Evolutionary conservation across 2,888 invertebrate species (phyloP).

Genomic region (Chalcis sispes): DNA sequence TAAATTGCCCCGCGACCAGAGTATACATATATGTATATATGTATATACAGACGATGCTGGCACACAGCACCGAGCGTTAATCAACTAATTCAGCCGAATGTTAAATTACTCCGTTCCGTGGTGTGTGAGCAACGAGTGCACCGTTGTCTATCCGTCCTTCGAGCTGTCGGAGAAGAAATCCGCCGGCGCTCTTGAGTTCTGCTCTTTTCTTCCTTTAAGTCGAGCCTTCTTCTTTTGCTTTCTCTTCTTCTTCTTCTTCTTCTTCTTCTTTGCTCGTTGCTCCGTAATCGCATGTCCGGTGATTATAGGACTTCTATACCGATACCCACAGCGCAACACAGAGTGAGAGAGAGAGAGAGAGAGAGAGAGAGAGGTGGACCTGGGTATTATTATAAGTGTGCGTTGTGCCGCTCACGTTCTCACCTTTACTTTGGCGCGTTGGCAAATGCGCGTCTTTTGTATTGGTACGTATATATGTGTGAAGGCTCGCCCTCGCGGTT

Average conservation of each 20-base stretch:
- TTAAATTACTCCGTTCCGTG: slow-evolving; percentile 64
- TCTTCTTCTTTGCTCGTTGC: slow-evolving; percentile 39
- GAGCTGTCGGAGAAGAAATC: background rate
- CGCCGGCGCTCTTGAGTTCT: background rate
- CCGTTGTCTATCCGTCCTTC: slow-evolving; percentile 31
- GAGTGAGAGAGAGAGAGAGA: slow-evolving; percentile 49
- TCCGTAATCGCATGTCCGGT: slow-evolving; percentile 66
- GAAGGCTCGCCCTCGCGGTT: background rate
- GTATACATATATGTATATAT: no score
- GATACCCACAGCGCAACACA: slow-evolving; percentile 57
- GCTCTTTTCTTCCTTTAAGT: background rate
- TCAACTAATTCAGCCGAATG: slow-evolving; percentile 67
- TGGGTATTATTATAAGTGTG: slow-evolving; percentile 65
- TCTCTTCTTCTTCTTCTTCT: slow-evolving; percentile 19
- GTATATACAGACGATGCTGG: background rate
- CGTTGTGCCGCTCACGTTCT: slow-evolving; percentile 52
- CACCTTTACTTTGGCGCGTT: slow-evolving; percentile 39
- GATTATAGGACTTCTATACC: slow-evolving; percentile 66
- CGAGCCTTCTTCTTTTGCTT: slow-evolving; percentile 17
- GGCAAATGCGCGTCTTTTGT: background rate
- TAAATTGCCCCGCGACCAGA: background rate
- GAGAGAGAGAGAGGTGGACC: slow-evolving; percentile 62
- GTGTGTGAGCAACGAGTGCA: no score
- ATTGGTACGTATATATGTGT: slow-evolving; percentile 7
- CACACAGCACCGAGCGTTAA: slow-evolving; percentile 55